Conservation (phyloP, 2,113 vertebrate genomes). For the Addax nasomaculatus region DNA sequence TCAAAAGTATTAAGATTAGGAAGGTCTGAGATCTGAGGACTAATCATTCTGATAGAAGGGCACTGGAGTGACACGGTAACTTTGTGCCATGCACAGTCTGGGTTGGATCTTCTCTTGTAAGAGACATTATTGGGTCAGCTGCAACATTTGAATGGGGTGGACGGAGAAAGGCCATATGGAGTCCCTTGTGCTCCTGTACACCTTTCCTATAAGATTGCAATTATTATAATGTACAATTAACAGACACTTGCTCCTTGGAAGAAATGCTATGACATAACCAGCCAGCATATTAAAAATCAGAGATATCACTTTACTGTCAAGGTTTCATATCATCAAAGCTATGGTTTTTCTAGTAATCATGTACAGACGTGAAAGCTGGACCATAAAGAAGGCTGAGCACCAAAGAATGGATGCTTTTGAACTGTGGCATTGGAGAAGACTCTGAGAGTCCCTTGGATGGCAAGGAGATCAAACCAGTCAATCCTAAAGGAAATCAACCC, state of each 20-base stretch:
- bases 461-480: not conserved
- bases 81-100: accelerated
- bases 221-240: not conserved
- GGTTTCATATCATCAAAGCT: not conserved
- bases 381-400: not conserved
- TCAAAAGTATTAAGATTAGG: not conserved
- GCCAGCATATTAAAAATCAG: not conserved
- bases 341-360: not conserved
- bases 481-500: not conserved
- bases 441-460: not conserved
- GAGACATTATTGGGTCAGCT: not conserved
- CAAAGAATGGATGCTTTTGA: not conserved
- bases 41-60: not conserved
- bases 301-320: not conserved
- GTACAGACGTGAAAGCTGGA: not conserved
- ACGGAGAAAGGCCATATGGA: not conserved
- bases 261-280: not conserved
- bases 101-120: not conserved
- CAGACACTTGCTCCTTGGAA: not conserved
- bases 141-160: not conserved
- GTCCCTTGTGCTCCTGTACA: not conserved
- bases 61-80: not conserved
- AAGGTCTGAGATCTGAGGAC: not conserved
- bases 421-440: not conserved
- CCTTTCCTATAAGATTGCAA: not conserved